A percentile compares a stretch with the other conserved stretches of the same genome.
These are phyloP conservation scores for Ips nitidus DNA, from an alignment of 1,140 invertebrate species.

Conservation along the genomic window DNA sequence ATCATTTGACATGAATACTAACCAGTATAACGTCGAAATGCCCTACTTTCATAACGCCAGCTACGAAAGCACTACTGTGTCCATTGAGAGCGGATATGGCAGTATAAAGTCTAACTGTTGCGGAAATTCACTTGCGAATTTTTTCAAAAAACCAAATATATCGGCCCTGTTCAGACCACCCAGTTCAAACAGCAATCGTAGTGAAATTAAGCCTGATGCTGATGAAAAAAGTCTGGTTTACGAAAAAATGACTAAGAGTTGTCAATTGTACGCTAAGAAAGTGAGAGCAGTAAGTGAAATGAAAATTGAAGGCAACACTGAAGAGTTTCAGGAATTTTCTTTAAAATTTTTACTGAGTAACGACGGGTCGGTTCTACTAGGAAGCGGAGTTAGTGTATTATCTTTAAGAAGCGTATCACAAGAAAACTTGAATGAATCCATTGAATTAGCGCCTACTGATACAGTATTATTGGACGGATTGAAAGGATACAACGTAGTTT, in stretches of 20 bases:
- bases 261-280: slow-evolving; percentile 43
- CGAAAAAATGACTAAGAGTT: slow-evolving; percentile 36
- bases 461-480: too few species aligned
- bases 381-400: background rate
- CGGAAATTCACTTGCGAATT: slow-evolving; percentile 18
- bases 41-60: background rate
- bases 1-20: slow-evolving; percentile 11
- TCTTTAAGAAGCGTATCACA: too few species aligned
- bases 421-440: too few species aligned
- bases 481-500: too few species aligned
- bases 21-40: slow-evolving; percentile 25
- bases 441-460: too few species aligned
- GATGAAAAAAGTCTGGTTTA: background rate
- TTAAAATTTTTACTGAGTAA: slow-evolving; percentile 38
- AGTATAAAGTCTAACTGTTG: slow-evolving; percentile 34
- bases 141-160: slow-evolving; percentile 40
- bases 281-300: slow-evolving; percentile 35
- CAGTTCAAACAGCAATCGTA: background rate
- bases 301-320: slow-evolving; percentile 19
- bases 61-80: slow-evolving; percentile 6
- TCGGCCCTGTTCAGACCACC: slow-evolving; percentile 34
- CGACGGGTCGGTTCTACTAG: slow-evolving; percentile 10
- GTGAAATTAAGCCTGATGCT: background rate
- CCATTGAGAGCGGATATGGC: slow-evolving; percentile 40
- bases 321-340: slow-evolving; percentile 42